Evolutionary conservation across 2,797 vertebrate species (phyloP).

Genomic region (Eulemur mongoz): DNA sequence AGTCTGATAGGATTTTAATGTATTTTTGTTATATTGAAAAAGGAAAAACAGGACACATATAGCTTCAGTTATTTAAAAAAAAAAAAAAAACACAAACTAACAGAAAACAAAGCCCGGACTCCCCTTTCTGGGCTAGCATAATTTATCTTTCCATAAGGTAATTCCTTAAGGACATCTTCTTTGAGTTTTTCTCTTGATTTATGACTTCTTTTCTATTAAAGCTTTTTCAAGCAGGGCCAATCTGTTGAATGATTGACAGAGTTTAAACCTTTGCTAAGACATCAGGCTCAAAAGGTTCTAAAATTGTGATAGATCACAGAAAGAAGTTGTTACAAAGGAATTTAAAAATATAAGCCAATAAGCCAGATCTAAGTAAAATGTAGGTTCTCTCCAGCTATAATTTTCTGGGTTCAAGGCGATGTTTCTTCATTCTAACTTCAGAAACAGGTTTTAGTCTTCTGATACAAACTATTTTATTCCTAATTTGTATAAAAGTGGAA

Average conservation of each 20-base stretch:
- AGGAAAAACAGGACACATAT: conserved; percentile 9
- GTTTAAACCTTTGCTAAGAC: conserved; percentile 70
- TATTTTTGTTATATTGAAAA: conserved; percentile 15
- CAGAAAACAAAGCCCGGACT: conserved; percentile 17
- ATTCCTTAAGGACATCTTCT: conserved; percentile 53
- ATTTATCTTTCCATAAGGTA: conserved; percentile 58
- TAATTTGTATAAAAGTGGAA: conserved; percentile 29
- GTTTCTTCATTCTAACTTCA: conserved; percentile 40
- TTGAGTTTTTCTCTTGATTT: conserved; percentile 59
- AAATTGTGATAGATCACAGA: conserved; percentile 60
- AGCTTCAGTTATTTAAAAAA: conserved; percentile 31
- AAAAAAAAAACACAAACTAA: not conserved
- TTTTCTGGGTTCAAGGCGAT: conserved; percentile 13
- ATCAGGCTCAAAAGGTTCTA: conserved; percentile 55
- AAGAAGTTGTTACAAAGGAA: conserved; percentile 62
- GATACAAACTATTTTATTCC: not conserved
- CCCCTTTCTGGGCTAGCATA: not conserved
- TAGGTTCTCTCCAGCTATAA: not conserved
- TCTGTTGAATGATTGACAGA: conserved; percentile 68
- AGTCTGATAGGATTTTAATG: not conserved
- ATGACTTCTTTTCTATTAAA: conserved; percentile 59
- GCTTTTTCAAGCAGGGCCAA: conserved; percentile 40
- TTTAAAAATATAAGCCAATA: conserved; percentile 71
- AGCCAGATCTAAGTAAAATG: conserved; percentile 57
- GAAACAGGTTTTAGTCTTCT: not conserved